Base-by-base conservation (phyloP, 2,888 invertebrate genomes). In the Blera fallax region DNA sequence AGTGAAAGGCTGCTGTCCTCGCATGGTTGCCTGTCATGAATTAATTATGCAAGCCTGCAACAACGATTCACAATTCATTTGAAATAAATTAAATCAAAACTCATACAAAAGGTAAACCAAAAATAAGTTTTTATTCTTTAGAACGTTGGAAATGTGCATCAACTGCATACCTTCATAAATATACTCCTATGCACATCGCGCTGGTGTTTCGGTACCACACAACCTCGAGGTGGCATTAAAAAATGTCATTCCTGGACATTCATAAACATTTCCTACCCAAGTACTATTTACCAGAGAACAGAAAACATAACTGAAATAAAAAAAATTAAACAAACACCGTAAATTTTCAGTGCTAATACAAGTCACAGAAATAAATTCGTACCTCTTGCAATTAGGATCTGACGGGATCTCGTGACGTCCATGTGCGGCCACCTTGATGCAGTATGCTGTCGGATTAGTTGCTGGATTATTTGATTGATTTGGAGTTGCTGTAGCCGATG, bases 201-300 rank as follows among this genome's bases (percentile, higher is more conserved):
- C 6, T 24, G 81, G 81, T 11, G n/a, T 11, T 54, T 29, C 69
- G 1, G 16, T 21, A 1, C 56, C 62, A 27, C 81, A 81, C 8
- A 69, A 24, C 1, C 29, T n/a, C 8, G 69, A 8, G 6, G 56
- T 56, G 0, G 76, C 29, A 54, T 81, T 81, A 8, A 81, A 81
- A 4, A 48, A 21, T 10, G 81, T 81, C 11, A n/a, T 48, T 2
- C 81, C 81, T 40, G 62, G 34, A 54, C 81, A 81, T 8, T 45
- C 14, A 7, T 76, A 64, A 0, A 64, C 0, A 48, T 8, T 27
- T 7, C 81, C 81, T 21, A 40, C 21, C 81, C 81, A 76, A 7
- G 48, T 40, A 8, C 32, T 37, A 2, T 48, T 69, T 2, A 40
- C 11, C 48, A 69, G 18, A 0, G 16, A 1, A n/a, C 81, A 81